Evolutionary conservation across 2,888 invertebrate species (phyloP).

Genomic region (Crocallis elinguaria): DNA sequence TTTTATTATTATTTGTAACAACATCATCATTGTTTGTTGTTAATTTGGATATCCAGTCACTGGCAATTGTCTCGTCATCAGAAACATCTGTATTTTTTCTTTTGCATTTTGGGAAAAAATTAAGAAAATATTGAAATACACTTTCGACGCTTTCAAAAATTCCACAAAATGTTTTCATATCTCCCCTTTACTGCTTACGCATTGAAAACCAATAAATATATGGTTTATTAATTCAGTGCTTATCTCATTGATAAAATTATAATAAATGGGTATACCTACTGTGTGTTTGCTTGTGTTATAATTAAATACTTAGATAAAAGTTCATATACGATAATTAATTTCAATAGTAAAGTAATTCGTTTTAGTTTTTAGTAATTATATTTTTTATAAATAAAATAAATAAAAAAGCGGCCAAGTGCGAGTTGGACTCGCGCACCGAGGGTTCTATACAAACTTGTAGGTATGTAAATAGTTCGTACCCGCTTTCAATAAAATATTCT

Average conservation of each 20-base stretch:
- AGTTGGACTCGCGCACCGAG: too few relatives aligned
- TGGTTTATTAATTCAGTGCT: constrained; percentile 2
- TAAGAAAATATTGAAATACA: constrained; percentile 13
- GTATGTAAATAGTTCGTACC: too few relatives aligned
- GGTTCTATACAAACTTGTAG: too few relatives aligned
- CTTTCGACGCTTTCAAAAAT: constrained; percentile 11
- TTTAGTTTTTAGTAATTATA: too few relatives aligned
- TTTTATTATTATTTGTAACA: background rate
- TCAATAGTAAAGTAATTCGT: too few relatives aligned
- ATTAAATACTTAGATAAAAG: constrained; percentile 4
- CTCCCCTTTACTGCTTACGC: background rate
- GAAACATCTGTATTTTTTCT: constrained; percentile 34
- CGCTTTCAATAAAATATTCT: too few relatives aligned
- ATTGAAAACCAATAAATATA: background rate
- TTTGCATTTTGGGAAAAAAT: constrained; percentile 21
- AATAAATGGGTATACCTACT: background rate
- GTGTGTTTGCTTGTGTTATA: background rate
- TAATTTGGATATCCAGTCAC: constrained; percentile 40
- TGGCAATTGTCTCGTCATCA: constrained; percentile 46
- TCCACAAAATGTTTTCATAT: constrained; percentile 17
- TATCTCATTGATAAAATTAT: constrained; percentile 12
- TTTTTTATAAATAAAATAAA: too few relatives aligned
- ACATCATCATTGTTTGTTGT: background rate
- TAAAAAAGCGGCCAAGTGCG: too few relatives aligned
- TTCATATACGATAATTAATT: too few relatives aligned